phyloP scores from a whole-genome alignment of 2,888 invertebrate genomes.

The Drosophila nr. perissopoda region DNA sequence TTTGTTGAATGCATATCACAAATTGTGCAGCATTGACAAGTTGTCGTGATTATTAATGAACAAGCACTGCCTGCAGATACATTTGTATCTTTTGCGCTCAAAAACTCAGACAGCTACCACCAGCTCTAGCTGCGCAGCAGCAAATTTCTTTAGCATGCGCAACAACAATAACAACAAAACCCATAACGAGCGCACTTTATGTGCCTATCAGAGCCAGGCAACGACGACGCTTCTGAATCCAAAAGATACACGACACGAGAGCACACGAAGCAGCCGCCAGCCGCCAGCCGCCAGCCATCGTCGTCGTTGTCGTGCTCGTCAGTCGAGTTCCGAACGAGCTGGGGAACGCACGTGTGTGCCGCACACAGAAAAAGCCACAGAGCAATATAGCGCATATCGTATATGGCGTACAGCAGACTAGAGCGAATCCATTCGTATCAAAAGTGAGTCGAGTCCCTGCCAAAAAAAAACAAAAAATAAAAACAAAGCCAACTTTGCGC shows the following conservation, averaged over 20 bases:
- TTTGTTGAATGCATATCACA: conserved; percentile 37
- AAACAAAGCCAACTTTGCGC: background rate
- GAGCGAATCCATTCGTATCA: conserved; percentile 1
- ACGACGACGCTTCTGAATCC: conserved; percentile 42
- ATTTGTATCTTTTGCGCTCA: conserved; percentile 53
- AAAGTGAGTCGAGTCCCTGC: conserved; percentile 23
- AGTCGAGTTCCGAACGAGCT: conserved; percentile 83
- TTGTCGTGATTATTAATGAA: conserved; percentile 70
- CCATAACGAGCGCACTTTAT: conserved; percentile 39
- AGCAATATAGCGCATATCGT: background rate
- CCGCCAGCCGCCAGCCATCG: conserved; percentile 17
- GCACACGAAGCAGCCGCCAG: conserved; percentile 34
- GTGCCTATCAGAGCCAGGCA: conserved; percentile 70
- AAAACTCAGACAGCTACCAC: conserved; percentile 56
- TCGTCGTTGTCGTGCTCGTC: conserved; percentile 45
- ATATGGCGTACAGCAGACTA: background rate
- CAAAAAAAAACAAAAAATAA: background rate
- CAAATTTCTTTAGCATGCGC: conserved; percentile 55
- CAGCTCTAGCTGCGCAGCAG: conserved; percentile 57
- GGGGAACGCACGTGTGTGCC: conserved; percentile 75
- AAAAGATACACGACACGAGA: conserved; percentile 47
- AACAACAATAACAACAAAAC: conserved; percentile 37
- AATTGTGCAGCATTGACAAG: conserved; percentile 60
- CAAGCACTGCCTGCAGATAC: conserved; percentile 42
- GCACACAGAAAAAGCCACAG: conserved; percentile 29